Percentiles rank a stretch among this genome's conserved stretches.
These are phyloP conservation scores for Peribatodes rhomboidaria DNA, from an alignment of 2,888 invertebrate genomes.

Conservation along the genomic window DNA sequence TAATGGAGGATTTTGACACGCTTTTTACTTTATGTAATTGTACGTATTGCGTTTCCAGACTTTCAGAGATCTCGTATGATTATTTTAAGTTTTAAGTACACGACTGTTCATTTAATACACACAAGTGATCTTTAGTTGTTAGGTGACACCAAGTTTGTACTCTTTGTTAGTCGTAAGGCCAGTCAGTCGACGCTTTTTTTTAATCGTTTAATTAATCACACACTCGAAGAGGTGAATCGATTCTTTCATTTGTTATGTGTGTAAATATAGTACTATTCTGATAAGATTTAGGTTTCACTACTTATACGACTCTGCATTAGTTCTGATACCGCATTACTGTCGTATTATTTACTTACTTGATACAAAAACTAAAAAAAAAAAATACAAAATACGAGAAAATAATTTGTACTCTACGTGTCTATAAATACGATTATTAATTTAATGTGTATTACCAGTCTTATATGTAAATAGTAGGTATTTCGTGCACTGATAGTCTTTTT, in stretches of 20 bases:
- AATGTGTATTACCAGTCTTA: constrained; percentile 66
- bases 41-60: constrained; percentile 84
- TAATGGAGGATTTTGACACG: constrained; percentile 51
- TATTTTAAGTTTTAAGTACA: constrained; percentile 80
- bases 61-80: constrained; percentile 86
- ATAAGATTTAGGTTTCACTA: constrained; percentile 38
- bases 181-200: constrained; percentile 64
- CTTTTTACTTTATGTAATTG: constrained; percentile 75
- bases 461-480: constrained; percentile 79
- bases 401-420: constrained; percentile 63
- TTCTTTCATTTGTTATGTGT: constrained; percentile 35
- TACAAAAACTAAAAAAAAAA: constrained; percentile 66
- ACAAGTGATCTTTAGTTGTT: constrained; percentile 76
- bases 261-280: constrained; percentile 45
- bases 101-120: constrained; percentile 76
- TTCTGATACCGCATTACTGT: constrained; percentile 69
- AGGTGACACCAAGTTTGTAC: constrained; percentile 58
- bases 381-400: constrained; percentile 65
- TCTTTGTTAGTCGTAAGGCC: constrained; percentile 58
- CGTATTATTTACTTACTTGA: constrained; percentile 58
- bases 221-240: constrained; percentile 56
- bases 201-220: constrained; percentile 56
- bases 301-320: constrained; percentile 53
- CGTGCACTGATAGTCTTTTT: constrained; percentile 81
- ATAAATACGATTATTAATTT: constrained; percentile 62